These are phyloP conservation scores for Cosmia pyralina DNA, from an alignment of 2,888 invertebrate species.

Conservation along the genomic window DNA sequence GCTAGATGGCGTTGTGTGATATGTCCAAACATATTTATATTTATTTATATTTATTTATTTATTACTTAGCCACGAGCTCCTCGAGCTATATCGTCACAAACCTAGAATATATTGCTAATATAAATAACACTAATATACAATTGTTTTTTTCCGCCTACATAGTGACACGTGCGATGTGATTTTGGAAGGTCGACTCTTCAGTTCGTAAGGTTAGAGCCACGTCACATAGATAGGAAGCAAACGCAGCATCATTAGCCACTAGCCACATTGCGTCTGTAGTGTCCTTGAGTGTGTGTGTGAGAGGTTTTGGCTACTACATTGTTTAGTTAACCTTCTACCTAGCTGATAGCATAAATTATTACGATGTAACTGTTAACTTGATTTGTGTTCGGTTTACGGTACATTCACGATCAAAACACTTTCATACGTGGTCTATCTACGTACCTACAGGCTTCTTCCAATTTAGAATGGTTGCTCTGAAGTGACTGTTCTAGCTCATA, in stretches of 20 bases:
- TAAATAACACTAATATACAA: constrained; percentile 29
- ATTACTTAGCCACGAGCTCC: no score
- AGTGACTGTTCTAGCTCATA: neutral
- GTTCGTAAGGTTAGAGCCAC: constrained; percentile 60
- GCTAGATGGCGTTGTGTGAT: no score
- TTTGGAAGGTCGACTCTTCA: constrained; percentile 61
- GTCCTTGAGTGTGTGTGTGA: constrained; percentile 34
- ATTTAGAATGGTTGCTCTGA: constrained; percentile 4
- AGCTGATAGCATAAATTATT: constrained; percentile 35
- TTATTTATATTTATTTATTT: no score
- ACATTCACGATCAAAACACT: constrained; percentile 28
- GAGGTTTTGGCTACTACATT: constrained; percentile 39
- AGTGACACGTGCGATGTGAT: constrained; percentile 40
- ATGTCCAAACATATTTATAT: no score
- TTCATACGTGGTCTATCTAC: constrained; percentile 11
- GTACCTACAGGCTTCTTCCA: neutral
- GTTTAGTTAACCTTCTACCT: constrained; percentile 42
- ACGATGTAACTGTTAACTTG: constrained; percentile 36
- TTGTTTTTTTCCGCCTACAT: constrained; percentile 23
- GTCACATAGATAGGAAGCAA: constrained; percentile 55
- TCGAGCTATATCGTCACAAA: neutral
- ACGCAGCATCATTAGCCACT: constrained; percentile 36
- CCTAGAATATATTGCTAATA: neutral
- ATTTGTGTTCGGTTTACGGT: constrained; percentile 25
- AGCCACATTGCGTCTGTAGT: constrained; percentile 7